Evolutionary conservation across 2,888 invertebrate genomes (phyloP).

Genomic region (Drosophila imparisetae): DNA sequence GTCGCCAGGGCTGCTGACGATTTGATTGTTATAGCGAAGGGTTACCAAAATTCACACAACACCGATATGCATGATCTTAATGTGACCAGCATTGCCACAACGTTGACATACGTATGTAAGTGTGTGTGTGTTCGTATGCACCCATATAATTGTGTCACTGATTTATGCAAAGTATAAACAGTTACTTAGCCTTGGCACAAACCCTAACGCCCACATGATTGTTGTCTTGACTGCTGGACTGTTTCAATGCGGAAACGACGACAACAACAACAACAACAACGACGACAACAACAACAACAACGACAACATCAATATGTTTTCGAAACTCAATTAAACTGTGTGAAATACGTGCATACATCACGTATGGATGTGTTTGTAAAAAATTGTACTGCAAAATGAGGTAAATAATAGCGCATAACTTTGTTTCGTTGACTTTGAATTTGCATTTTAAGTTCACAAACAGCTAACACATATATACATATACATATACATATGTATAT

Average conservation of each 20-base stretch:
- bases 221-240: slow-evolving; percentile 11
- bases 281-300: background rate
- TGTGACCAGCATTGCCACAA: slow-evolving; percentile 25
- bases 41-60: slow-evolving; percentile 13
- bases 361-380: slow-evolving; percentile 8
- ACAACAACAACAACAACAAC: slow-evolving; percentile 1
- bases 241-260: slow-evolving; percentile 43
- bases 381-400: slow-evolving; percentile 27
- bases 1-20: slow-evolving; percentile 40
- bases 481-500: background rate
- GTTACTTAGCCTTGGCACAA: slow-evolving; percentile 38
- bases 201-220: slow-evolving; percentile 34
- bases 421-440: slow-evolving; percentile 57
- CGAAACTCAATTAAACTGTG: slow-evolving; percentile 32
- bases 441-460: slow-evolving; percentile 62
- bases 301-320: slow-evolving; percentile 8
- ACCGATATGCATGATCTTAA: slow-evolving; percentile 2
- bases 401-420: slow-evolving; percentile 36
- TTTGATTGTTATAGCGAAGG: background rate
- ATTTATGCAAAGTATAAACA: slow-evolving; percentile 17
- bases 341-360: slow-evolving; percentile 19
- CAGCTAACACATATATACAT: slow-evolving; percentile 22
- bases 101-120: background rate
- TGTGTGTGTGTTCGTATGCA: background rate
- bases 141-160: slow-evolving; percentile 5